A percentile compares a stretch with the other conserved stretches of the same genome.
Conservation (phyloP, 2,888 invertebrate genomes). For the Nebria brevicollis region DNA sequence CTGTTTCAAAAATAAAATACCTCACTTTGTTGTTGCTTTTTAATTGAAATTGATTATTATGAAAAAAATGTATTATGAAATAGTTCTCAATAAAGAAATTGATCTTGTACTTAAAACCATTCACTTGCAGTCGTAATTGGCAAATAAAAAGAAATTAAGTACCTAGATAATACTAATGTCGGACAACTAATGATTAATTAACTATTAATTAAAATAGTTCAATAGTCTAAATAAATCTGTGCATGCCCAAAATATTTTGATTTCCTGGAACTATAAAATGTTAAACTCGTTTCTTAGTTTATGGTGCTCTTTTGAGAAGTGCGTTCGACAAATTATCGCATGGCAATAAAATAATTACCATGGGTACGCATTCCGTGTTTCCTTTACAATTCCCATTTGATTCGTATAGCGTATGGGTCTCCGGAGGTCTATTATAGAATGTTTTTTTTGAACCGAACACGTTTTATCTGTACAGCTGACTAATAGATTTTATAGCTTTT, state of each 20-base stretch:
- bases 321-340: neutral
- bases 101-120: too few species aligned
- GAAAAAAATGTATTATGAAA: too few species aligned
- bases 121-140: too few species aligned
- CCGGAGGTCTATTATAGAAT: neutral
- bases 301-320: neutral
- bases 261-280: slow-evolving; percentile 1
- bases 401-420: neutral
- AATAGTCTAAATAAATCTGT: neutral
- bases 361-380: neutral
- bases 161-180: neutral
- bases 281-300: neutral
- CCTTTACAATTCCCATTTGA: neutral
- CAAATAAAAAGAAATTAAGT: too few species aligned
- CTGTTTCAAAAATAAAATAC: neutral
- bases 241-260: neutral
- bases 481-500: neutral
- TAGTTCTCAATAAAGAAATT: too few species aligned
- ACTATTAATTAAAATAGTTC: neutral
- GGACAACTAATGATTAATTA: neutral
- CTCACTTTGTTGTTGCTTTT: too few species aligned
- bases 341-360: neutral
- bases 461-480: neutral
- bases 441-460: neutral
- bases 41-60: too few species aligned